phyloP scores from a whole-genome alignment of 2,888 invertebrate genomes.

The Argyresthia goedartella region DNA sequence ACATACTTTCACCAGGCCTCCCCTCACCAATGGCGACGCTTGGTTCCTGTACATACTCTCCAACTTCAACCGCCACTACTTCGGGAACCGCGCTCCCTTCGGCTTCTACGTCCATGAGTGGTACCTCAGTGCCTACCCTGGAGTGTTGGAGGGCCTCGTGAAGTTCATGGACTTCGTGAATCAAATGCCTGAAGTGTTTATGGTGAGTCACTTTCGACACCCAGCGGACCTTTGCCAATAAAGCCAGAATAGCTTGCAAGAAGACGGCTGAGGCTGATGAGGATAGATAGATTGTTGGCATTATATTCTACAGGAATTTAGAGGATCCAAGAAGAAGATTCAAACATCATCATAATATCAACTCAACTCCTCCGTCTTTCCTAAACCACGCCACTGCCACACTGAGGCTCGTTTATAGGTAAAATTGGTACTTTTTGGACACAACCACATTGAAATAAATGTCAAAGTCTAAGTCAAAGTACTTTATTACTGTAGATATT shows the following conservation, averaged over 20 bases:
- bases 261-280: neutral
- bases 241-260: neutral
- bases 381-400: no score
- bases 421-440: no score
- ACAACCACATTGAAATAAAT: no score
- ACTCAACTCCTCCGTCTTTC: no score
- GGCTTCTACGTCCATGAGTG: slow-evolving; percentile 77
- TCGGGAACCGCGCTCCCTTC: slow-evolving; percentile 75
- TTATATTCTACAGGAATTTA: neutral
- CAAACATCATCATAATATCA: no score
- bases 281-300: neutral
- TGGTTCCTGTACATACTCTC: slow-evolving; percentile 68
- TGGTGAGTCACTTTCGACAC: slow-evolving; percentile 40
- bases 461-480: no score
- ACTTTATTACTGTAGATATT: no score
- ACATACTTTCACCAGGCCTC: slow-evolving; percentile 23
- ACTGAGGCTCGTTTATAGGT: no score
- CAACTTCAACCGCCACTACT: slow-evolving; percentile 76
- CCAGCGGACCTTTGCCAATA: neutral
- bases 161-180: slow-evolving; percentile 70
- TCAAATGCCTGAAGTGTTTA: slow-evolving; percentile 66
- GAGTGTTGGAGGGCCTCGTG: slow-evolving; percentile 56
- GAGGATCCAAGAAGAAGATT: neutral
- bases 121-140: slow-evolving; percentile 53
- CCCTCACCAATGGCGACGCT: slow-evolving; percentile 40